Evolutionary conservation across 1,140 invertebrate genomes (phyloP).

Genomic region (Macrobrachium nipponense): DNA sequence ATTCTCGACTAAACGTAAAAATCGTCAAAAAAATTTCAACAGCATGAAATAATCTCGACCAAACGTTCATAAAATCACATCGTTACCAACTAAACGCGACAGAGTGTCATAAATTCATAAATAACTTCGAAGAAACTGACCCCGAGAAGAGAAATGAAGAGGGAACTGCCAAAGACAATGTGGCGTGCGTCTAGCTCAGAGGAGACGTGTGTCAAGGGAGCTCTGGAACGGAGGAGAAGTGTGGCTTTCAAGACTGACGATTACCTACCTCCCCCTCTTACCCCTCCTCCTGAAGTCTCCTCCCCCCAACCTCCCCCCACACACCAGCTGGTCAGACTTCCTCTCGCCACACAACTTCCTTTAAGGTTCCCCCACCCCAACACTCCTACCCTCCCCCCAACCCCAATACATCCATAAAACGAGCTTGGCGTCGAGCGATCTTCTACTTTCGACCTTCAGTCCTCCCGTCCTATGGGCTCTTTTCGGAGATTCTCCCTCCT

Average conservation of each 20-base stretch:
- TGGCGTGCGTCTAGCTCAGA: no score
- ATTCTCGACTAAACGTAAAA: no score
- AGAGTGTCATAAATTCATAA: no score
- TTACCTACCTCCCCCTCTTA: no score
- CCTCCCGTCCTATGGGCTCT: not conserved
- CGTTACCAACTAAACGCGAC: no score
- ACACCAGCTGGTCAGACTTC: slow-evolving; percentile 42
- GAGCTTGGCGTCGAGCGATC: no score
- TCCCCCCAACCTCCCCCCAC: not conserved
- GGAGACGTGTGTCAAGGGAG: not conserved
- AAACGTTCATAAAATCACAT: no score
- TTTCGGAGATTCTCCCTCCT: not conserved
- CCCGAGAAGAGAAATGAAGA: no score
- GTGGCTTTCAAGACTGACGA: slow-evolving; percentile 16
- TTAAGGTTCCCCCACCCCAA: not conserved
- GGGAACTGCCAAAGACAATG: not conserved
- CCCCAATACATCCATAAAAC: slow-evolving; percentile 11
- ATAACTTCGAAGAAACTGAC: no score
- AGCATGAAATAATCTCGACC: no score
- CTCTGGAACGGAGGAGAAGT: not conserved
- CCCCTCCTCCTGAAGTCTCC: not conserved
- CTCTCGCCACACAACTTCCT: slow-evolving; percentile 35
- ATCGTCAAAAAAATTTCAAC: no score
- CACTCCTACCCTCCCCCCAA: no score
- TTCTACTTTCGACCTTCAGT: slow-evolving; percentile 14